Evolutionary conservation across 2,797 vertebrate species (phyloP), one percentile per base, ranked within the genome.

Genomic region (Catamblyrhynchus diadema): DNA sequence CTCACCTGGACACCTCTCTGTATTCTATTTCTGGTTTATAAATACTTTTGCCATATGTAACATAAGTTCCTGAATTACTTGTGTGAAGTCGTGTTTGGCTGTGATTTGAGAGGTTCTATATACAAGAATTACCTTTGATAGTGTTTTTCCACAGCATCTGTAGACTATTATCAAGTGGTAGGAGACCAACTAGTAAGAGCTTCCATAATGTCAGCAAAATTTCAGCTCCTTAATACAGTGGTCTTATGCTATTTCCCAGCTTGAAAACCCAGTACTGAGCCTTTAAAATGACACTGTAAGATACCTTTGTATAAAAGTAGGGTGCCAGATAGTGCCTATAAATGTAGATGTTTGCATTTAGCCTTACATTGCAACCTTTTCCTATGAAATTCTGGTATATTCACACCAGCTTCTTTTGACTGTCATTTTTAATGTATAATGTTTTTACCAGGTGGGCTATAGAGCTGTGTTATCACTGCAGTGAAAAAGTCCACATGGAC

Each of bases 381-480:
- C 71, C 18, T 72, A 39, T 88, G n/a, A 80, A 91, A 94, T 87
- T 95, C 60, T 71, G 87, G 33, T 91, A 59, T 59, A 84, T 93
- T 91, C 32, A 21, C 70, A 51, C 60, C 69, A 37, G 69, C 70
- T 96, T 93, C 86, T 84, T 96, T 86, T 75, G 89, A 89, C 60
- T 79, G 44, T 95, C 64, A 79, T 73, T 97, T 97, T 97, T 66
- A 65, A 95, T 62, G 35, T 57, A 45, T 96, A 97, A 97, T 96
- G 88, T 41, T 95, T 97, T 97, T 95, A 94, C 84, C 86, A 92
- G 93, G 93, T 88, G 90, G 48, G 30, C 92, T 94, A 12, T 50
- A 75, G 82, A 53, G 56, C 66, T 90, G 56, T 94, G 85, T 94
- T 97, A 94, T 92, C 94, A 51, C 82, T 94, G 45, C 61, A 91